phyloP scores from a whole-genome alignment of 2,797 vertebrate species.

The Pseudomugil tenellus region DNA sequence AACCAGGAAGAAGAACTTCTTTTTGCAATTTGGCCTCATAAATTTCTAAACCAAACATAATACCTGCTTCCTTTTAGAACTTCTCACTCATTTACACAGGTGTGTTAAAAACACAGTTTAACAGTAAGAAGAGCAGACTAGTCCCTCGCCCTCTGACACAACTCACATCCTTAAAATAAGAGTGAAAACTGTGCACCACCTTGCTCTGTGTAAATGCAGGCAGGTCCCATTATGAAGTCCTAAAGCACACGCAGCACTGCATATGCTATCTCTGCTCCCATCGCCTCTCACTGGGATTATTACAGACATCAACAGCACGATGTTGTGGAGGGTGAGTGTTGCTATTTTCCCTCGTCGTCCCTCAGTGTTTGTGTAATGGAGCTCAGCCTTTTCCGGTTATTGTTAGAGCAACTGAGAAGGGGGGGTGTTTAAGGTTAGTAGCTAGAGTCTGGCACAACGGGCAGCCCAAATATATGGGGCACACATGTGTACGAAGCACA shows the following conservation, averaged over 20 bases:
- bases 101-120: neutral
- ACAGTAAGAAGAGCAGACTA: neutral
- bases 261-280: conserved; percentile 19
- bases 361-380: conserved; percentile 74
- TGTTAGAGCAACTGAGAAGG: conserved; percentile 52
- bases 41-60: neutral
- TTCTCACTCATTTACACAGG: neutral
- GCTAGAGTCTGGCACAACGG: conserved; percentile 51
- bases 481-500: conserved; percentile 21
- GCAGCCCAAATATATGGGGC: conserved; percentile 60
- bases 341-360: conserved; percentile 69
- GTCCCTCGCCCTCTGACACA: neutral
- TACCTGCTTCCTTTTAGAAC: neutral
- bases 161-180: conserved; percentile 22
- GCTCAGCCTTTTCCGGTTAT: conserved; percentile 84
- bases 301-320: conserved; percentile 58
- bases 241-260: conserved; percentile 12
- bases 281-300: conserved; percentile 49
- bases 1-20: neutral
- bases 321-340: conserved; percentile 73
- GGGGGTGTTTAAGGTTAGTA: conserved; percentile 26
- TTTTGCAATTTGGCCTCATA: neutral
- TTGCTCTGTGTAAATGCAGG: conserved; percentile 13
- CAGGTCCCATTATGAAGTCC: neutral
- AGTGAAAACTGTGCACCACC: conserved; percentile 10